A percentile compares a stretch with the other conserved stretches of the same genome.
Evolutionary conservation across 1,140 invertebrate genomes (phyloP).

Genomic region (Onthophagus taurus): DNA sequence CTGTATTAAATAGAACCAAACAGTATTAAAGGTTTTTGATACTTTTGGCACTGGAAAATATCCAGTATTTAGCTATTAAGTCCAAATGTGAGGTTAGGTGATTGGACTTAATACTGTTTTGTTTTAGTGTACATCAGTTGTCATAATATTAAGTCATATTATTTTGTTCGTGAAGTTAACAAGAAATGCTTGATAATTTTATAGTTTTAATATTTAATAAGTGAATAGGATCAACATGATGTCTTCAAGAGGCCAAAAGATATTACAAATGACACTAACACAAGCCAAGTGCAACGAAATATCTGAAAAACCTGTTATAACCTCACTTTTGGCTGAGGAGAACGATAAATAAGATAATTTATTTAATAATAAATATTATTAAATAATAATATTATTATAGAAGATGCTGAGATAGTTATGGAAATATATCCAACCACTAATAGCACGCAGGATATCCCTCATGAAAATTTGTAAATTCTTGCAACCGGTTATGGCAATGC

Average conservation of each 20-base stretch:
- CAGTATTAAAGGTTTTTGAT: too few relatives aligned
- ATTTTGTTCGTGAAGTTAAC: constrained; percentile 15
- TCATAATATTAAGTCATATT: constrained; percentile 13
- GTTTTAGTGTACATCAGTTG: constrained; percentile 14
- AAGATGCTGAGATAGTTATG: constrained; percentile 9
- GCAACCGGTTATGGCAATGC: constrained; percentile 10
- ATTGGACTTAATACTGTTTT: too few relatives aligned
- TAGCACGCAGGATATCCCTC: constrained; percentile 1
- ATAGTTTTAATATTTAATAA: constrained; percentile 15
- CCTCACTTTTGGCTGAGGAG: constrained; percentile 10
- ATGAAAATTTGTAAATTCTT: constrained; percentile 13
- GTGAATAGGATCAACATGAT: constrained; percentile 10
- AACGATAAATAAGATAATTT: constrained; percentile 13
- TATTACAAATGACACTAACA: constrained; percentile 9
- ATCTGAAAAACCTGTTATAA: constrained; percentile 16
- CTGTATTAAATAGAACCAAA: too few relatives aligned
- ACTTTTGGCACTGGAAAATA: too few relatives aligned
- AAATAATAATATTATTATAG: constrained; percentile 11
- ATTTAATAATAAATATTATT: constrained; percentile 14
- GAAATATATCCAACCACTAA: constrained; percentile 13
- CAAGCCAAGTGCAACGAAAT: constrained; percentile 12
- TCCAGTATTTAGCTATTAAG: too few relatives aligned
- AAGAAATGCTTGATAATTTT: constrained; percentile 13
- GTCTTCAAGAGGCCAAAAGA: constrained; percentile 10
- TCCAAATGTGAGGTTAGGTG: too few relatives aligned